Evolutionary conservation across 2,888 invertebrate species (phyloP), one percentile per base, ranked within the genome.

Genomic region (Stegana nigrithorax): DNA sequence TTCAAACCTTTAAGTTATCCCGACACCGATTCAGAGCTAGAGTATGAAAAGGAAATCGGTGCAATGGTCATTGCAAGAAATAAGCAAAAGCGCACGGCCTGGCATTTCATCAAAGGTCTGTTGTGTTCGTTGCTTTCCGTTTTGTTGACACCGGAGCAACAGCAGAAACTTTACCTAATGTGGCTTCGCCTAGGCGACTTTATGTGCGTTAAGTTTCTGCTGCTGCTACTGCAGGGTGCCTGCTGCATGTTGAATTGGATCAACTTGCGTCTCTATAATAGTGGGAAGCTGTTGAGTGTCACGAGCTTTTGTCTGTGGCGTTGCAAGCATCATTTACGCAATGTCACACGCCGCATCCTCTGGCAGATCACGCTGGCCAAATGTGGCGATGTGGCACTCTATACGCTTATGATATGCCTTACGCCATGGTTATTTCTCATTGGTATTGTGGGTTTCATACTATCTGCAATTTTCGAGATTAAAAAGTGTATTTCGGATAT

Each of bases 331-430:
- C 61, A 72, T 50, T 44, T 81, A 62, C 77, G 79, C 29, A 64
- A 62, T 58, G 17, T 67, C 2, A 44, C 69, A 19, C 75, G 82
- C 4, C 65, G 73, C 6, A 3, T 82, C 12, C 67, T 82, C 17
- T 83, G 83, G 83, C 72, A 74, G 59, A 60, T 81, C 66, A 80
- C 80, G 29, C 69, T 80, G 62, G 73, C 73, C 42, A 80, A 79
- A 61, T 71, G 71, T 6, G 66, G 70, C 21, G 82, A 82, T 59
- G 47, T 66, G 0, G 0, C 70, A 0, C 55, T 81, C 25, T 82
- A 78, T 6, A 26, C 71, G 8, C 55, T 69, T 29, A 65, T 81
- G 3, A 12, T 74, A 32, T 19, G 78, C 4, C 26, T 66, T 4
- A 59, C 72, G 12, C 82, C 82, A 0, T 64, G 74, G 65, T 56